Evolutionary conservation across 2,888 invertebrate genomes (phyloP).

Genomic region (Hyalella azteca): DNA sequence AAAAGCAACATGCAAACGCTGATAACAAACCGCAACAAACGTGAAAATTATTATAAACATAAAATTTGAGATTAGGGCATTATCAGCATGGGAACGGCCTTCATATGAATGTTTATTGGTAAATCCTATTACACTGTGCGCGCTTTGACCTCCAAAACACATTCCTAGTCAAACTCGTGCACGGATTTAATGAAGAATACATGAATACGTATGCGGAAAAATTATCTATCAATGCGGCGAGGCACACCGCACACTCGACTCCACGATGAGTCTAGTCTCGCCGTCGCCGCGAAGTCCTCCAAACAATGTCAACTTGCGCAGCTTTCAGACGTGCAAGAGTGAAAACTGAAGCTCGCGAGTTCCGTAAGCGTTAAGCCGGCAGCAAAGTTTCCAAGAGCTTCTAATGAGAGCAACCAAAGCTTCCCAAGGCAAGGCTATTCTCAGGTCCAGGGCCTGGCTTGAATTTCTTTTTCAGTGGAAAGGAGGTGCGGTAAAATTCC

Average conservation of each 20-base stretch:
- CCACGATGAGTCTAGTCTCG: no score
- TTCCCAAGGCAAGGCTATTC: neutral
- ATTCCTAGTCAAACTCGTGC: neutral
- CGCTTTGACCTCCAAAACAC: neutral
- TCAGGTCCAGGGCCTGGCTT: no score
- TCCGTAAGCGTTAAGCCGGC: conserved; percentile 10
- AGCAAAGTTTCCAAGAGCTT: conserved; percentile 17
- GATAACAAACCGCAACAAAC: no score
- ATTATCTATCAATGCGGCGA: no score
- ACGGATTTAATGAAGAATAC: neutral
- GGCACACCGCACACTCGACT: neutral
- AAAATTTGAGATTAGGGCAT: no score
- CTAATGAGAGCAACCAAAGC: conserved; percentile 9
- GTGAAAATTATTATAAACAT: no score
- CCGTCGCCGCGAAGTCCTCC: neutral
- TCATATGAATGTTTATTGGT: no score
- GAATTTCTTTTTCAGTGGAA: no score
- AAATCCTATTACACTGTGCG: neutral
- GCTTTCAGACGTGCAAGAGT: neutral
- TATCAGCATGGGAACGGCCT: no score
- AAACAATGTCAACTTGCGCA: neutral
- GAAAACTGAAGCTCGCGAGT: conserved; percentile 11
- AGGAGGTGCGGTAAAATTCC: no score
- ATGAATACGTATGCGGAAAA: no score
- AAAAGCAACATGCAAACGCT: no score